phyloP scores from a whole-genome alignment of 2,113 vertebrate species.

The Lepus americanus region DNA sequence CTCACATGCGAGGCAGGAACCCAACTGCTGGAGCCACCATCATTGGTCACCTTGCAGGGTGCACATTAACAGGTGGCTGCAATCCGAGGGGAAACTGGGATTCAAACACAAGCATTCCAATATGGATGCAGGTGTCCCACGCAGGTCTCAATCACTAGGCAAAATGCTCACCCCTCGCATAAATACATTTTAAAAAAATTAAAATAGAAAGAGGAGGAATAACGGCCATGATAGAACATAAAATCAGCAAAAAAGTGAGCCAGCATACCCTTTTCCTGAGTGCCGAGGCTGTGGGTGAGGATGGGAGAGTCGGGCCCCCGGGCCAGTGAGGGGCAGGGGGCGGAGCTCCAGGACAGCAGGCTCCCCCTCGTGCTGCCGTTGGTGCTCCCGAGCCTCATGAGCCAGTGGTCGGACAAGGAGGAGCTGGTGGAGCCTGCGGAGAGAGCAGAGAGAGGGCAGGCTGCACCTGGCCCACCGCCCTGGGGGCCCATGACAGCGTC shows the following conservation, averaged over 20 bases:
- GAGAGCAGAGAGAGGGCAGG: background rate
- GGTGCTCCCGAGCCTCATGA: slow-evolving; percentile 88
- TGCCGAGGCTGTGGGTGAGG: slow-evolving; percentile 78
- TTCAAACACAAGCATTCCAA: no score
- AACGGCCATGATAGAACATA: rapidly evolving
- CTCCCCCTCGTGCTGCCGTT: slow-evolving; percentile 85
- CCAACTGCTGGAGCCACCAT: no score
- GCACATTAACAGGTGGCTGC: no score
- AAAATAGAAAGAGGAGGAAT: background rate
- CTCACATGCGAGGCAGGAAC: no score
- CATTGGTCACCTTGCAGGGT: no score
- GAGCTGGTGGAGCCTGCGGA: slow-evolving; percentile 91
- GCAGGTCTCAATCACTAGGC: no score
- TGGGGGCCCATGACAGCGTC: rapidly evolving
- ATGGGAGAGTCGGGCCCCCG: slow-evolving; percentile 87
- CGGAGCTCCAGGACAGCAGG: slow-evolving; percentile 86
- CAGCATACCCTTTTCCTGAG: slow-evolving; percentile 88
- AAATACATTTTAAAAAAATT: no score
- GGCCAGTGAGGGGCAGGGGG: slow-evolving; percentile 84
- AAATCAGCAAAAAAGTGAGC: background rate
- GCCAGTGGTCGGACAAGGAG: slow-evolving; percentile 93
- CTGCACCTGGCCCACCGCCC: rapidly evolving
- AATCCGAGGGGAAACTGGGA: no score
- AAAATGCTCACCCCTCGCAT: no score
- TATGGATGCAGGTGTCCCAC: no score